Evolutionary conservation across 2,797 vertebrate genomes (phyloP).

Genomic region (Ispidina lecontei): DNA sequence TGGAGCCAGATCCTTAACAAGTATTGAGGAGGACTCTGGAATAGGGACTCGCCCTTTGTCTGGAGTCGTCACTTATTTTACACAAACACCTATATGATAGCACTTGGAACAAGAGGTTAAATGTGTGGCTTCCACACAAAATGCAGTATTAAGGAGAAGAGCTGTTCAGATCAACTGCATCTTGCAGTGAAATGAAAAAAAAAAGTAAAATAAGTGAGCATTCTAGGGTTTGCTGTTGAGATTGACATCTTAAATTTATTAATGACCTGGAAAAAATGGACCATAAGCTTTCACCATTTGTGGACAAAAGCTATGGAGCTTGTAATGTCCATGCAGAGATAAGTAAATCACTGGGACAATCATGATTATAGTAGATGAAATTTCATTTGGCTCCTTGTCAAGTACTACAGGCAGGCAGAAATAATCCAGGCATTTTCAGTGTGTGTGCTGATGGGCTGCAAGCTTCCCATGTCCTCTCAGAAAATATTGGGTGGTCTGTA

Average conservation of each 20-base stretch:
- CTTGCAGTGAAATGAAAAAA: neutral
- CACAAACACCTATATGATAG: neutral
- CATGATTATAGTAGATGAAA: neutral
- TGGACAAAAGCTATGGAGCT: constrained; percentile 29
- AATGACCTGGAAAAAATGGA: constrained; percentile 21
- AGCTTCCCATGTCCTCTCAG: neutral
- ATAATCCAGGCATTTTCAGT: neutral
- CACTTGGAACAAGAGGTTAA: neutral
- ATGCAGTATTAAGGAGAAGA: neutral
- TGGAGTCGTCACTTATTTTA: neutral
- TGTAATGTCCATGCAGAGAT: neutral
- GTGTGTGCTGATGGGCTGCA: neutral
- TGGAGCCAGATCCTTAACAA: neutral
- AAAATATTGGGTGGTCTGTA: neutral
- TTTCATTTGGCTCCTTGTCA: neutral
- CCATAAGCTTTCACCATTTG: constrained; percentile 30
- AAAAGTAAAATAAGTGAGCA: neutral
- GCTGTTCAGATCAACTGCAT: neutral
- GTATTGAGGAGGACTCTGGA: neutral
- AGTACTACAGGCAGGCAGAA: neutral
- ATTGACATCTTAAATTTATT: neutral
- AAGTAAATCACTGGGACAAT: neutral
- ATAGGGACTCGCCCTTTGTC: neutral
- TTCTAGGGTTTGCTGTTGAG: neutral
- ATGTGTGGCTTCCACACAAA: neutral